Conservation (phyloP, 2,113 vertebrate genomes). For the Fulica atra region DNA sequence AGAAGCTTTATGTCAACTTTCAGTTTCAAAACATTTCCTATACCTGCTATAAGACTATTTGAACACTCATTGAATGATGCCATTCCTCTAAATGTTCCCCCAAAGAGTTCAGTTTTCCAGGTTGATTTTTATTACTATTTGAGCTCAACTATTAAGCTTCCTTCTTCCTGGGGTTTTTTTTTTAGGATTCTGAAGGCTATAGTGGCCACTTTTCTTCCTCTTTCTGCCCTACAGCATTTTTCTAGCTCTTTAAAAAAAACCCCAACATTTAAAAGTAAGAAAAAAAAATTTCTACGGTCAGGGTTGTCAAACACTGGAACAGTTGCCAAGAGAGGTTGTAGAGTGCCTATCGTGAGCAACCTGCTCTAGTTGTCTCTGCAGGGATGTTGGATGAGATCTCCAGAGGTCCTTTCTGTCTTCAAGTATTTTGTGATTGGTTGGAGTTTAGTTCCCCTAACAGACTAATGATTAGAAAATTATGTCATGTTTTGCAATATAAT, state of each 20-base stretch:
- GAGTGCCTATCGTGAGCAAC: background rate
- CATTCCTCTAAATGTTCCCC: background rate
- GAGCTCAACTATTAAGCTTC: background rate
- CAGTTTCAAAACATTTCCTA: background rate
- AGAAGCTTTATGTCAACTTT: background rate
- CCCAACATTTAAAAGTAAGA: background rate
- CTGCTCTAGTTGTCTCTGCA: background rate
- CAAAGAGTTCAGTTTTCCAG: background rate
- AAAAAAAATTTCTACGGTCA: background rate
- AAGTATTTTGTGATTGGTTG: background rate
- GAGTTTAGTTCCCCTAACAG: background rate
- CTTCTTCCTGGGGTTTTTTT: background rate
- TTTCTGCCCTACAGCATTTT: background rate
- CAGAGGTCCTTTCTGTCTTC: background rate
- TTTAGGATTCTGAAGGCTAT: background rate
- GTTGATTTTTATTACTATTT: background rate
- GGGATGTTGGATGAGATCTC: background rate
- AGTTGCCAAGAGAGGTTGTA: background rate
- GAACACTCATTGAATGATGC: background rate
- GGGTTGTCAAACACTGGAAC: background rate
- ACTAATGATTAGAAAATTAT: background rate
- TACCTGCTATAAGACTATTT: background rate
- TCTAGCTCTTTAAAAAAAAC: background rate
- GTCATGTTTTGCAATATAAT: background rate
- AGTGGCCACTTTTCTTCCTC: background rate